Evolutionary conservation across 2,113 vertebrate species (phyloP).

Genomic region (Tauraco erythrolophus): DNA sequence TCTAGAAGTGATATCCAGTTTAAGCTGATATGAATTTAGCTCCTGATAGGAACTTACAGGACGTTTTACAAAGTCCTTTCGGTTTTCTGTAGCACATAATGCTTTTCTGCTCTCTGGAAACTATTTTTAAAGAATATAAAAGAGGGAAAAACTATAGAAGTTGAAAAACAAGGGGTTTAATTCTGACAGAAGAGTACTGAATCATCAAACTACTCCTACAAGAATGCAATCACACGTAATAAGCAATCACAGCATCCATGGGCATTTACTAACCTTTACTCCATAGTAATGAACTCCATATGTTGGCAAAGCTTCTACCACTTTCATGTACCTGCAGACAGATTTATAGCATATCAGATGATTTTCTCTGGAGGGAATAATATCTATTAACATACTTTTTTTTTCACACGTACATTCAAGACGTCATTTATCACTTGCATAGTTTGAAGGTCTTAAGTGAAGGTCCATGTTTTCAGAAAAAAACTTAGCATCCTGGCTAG

Average conservation of each 20-base stretch:
- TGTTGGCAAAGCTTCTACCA: constrained; percentile 93
- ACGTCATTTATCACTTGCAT: not conserved
- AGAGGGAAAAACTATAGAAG: not conserved
- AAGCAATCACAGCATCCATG: constrained; percentile 20
- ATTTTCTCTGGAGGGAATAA: constrained; percentile 29
- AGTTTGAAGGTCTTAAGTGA: not conserved
- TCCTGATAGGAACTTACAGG: not conserved
- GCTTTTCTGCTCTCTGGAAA: not conserved
- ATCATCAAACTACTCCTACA: constrained; percentile 12
- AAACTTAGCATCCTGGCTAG: not conserved
- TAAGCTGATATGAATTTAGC: not conserved
- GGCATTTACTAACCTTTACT: constrained; percentile 89
- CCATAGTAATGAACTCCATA: constrained; percentile 98
- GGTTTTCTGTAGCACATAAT: not conserved
- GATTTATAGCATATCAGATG: constrained; percentile 40
- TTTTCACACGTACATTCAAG: not conserved
- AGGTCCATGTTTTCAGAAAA: not conserved
- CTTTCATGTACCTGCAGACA: constrained; percentile 90
- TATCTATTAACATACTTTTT: constrained; percentile 20
- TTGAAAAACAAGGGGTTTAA: constrained; percentile 16
- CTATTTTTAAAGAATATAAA: not conserved
- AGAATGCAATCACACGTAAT: constrained; percentile 12
- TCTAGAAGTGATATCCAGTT: not conserved
- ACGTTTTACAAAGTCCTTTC: not conserved
- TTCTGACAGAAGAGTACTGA: constrained; percentile 4